Base-by-base conservation (phyloP, 2,888 invertebrate genomes). In the Tipula lateralis region DNA sequence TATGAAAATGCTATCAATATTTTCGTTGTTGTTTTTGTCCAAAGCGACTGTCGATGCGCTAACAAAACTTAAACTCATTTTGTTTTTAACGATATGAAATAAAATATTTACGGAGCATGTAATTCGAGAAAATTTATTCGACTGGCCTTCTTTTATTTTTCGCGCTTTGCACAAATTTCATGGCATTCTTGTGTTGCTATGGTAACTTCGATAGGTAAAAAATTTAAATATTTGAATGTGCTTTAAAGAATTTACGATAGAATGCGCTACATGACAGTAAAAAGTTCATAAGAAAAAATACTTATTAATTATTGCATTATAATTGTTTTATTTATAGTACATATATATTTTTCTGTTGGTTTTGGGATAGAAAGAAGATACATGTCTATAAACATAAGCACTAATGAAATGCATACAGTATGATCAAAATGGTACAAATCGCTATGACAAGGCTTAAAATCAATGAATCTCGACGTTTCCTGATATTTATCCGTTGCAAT, bases 381-480 rank as follows among this genome's bases (percentile, higher is more conserved):
- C 12, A 29, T n/a, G 13, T 13, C n/a, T n/a, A 39, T 82, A 44
- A 84, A 85, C 29, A 34, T 39, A 50, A 83, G 36, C 44, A 29
- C 87, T 89, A 96, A 89, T 94, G 94, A 91, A 96, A 96, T 85
- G 94, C 93, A 88, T 96, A 97, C 1, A 95, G 88, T 5, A 97
- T 91, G 88, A 98, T 91, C n/a, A 98, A 91, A 90, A 99, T 95
- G 83, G 97, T 95, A 91, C 98, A 99, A 85, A 95, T 91, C 2
- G 95, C 96, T 85, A 99, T 95, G 29, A 99, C 95, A 12, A 94
- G 91, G 0, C 97, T 99, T 34, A 99, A 88, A 87, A 99, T 97
- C 83, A 99, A 93, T 0, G 98, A 96, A 91, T 99, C 99, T 84
- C 98, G 93, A 84, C 97, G 93, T 89, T 99, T 99, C 87, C 97